Conservation (phyloP, 2,888 invertebrate genomes). For the Hemithea aestivaria region DNA sequence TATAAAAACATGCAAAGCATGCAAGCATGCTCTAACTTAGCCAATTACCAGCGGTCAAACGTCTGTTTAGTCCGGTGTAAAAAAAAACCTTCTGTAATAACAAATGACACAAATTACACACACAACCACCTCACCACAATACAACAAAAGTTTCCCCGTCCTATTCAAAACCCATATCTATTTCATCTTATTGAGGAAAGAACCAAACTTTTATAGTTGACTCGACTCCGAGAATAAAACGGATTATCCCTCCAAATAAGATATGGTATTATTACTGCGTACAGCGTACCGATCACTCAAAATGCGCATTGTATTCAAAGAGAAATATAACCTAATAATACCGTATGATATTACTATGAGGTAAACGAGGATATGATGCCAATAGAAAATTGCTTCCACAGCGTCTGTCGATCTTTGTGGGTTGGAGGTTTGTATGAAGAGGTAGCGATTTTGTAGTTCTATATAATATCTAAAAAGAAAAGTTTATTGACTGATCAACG, state of each 20-base stretch:
- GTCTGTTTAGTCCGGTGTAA: too few relatives aligned
- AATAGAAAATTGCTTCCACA: conserved; percentile 49
- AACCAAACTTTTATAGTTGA: conserved; percentile 9
- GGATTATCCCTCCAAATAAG: conserved; percentile 20
- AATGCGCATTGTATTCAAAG: conserved; percentile 21
- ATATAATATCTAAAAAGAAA: too few relatives aligned
- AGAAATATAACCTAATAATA: conserved; percentile 26
- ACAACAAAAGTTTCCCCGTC: too few relatives aligned
- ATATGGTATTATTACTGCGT: conserved; percentile 17
- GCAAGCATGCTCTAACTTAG: too few relatives aligned
- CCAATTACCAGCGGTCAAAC: too few relatives aligned
- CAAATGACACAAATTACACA: too few relatives aligned
- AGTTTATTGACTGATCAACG: too few relatives aligned
- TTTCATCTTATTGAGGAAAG: neutral
- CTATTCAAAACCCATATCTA: too few relatives aligned
- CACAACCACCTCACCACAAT: too few relatives aligned
- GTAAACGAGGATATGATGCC: conserved; percentile 35
- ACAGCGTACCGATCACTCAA: conserved; percentile 18
- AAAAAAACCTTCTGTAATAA: too few relatives aligned
- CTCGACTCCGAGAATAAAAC: conserved; percentile 8
- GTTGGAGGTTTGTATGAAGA: conserved; percentile 1
- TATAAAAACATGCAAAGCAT: too few relatives aligned
- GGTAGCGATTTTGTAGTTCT: conserved; percentile 6
- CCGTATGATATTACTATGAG: conserved; percentile 33
- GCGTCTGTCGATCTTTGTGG: conserved; percentile 31